A percentile compares a stretch with the other conserved stretches of the same genome.
Conservation (phyloP, 2,888 invertebrate species). For the Dasypogon diadema region DNA sequence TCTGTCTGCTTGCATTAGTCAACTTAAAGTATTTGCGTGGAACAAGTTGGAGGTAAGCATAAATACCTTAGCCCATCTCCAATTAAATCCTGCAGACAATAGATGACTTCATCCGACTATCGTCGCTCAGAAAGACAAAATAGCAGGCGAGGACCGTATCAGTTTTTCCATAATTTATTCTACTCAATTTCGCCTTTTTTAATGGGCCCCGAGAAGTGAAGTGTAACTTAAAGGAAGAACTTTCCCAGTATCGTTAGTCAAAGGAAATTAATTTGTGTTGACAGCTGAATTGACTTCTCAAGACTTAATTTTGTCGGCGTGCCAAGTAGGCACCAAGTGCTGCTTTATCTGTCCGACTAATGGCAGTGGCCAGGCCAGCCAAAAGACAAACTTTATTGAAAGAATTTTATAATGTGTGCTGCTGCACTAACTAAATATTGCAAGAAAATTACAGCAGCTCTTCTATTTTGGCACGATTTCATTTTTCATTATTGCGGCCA, state of each 20-base stretch:
- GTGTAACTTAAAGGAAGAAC: slow-evolving; percentile 8
- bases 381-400: slow-evolving; percentile 43
- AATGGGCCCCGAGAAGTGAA: slow-evolving; percentile 2
- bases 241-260: slow-evolving; percentile 45
- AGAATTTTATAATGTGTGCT: slow-evolving; percentile 40
- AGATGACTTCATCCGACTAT: neutral
- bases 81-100: neutral
- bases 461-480: slow-evolving; percentile 45
- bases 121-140: neutral
- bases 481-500: slow-evolving; percentile 49
- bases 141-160: neutral
- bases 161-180: slow-evolving; percentile 40
- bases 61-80: neutral
- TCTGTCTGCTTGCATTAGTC: neutral
- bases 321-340: slow-evolving; percentile 44
- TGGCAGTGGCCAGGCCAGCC: slow-evolving; percentile 36
- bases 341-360: slow-evolving; percentile 19
- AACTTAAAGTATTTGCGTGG: neutral
- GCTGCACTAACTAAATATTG: slow-evolving; percentile 41
- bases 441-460: slow-evolving; percentile 22
- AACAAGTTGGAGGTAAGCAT: neutral
- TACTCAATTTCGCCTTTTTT: slow-evolving; percentile 16
- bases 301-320: slow-evolving; percentile 48
- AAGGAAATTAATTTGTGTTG: slow-evolving; percentile 49
- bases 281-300: slow-evolving; percentile 48